phyloP scores from a whole-genome alignment of 2,888 invertebrate species.

The Smittia sp. region DNA sequence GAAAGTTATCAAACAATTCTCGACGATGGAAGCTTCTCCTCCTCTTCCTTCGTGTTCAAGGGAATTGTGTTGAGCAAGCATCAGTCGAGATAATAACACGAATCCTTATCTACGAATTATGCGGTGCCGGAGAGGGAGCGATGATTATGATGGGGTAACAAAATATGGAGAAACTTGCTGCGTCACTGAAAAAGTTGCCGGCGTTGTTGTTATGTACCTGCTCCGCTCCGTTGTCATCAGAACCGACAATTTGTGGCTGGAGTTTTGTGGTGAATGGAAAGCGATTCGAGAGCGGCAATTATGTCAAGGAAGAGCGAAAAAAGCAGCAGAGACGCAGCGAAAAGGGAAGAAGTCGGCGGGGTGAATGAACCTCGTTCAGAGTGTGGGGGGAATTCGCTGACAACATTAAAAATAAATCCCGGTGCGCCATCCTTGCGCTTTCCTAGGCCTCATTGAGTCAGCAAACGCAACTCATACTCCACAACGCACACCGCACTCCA shows the following conservation, averaged over 20 bases:
- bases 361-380: background rate
- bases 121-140: background rate
- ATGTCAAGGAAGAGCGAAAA: background rate
- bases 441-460: too few relatives aligned
- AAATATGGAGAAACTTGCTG: too few relatives aligned
- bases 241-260: background rate
- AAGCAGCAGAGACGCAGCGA: background rate
- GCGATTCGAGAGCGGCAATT: background rate
- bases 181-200: too few relatives aligned
- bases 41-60: background rate
- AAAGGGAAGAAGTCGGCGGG: background rate
- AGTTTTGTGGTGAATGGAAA: too few relatives aligned
- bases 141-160: background rate
- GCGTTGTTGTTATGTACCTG: background rate
- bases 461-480: too few relatives aligned
- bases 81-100: slow-evolving; percentile 6
- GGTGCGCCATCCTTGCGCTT: too few relatives aligned
- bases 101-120: slow-evolving; percentile 9
- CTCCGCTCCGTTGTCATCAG: background rate
- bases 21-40: background rate
- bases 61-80: background rate
- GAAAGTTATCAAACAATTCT: slow-evolving; percentile 21
- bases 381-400: too few relatives aligned
- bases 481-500: background rate
- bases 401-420: too few relatives aligned